Conservation (phyloP, 2,113 vertebrate genomes). For the Psammodynastes pulverulentus region DNA sequence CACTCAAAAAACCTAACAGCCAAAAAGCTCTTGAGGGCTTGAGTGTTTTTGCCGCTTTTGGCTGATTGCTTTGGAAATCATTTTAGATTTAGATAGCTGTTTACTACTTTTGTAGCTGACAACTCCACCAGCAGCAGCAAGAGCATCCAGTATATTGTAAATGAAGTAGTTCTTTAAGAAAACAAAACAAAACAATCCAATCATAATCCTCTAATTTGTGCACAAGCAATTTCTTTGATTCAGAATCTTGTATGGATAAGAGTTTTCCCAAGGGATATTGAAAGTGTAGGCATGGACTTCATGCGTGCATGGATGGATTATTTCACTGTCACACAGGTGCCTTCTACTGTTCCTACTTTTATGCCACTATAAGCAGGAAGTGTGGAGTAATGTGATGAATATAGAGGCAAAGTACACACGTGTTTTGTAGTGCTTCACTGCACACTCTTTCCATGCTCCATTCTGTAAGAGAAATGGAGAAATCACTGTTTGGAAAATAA, state of each 20-base stretch:
- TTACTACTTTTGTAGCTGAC: background rate
- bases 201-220: background rate
- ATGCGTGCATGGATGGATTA: background rate
- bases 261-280: background rate
- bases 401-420: background rate
- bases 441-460: background rate
- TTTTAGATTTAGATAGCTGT: constrained; percentile 52
- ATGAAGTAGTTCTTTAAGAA: constrained; percentile 29
- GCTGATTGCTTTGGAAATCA: constrained; percentile 57
- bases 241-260: background rate
- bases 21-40: constrained; percentile 19
- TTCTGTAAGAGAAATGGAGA: background rate
- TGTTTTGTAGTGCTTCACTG: background rate
- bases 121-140: constrained; percentile 24
- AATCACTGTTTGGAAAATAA: background rate
- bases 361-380: background rate
- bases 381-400: background rate
- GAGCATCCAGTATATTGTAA: constrained; percentile 19
- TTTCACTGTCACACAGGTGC: background rate
- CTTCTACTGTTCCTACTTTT: background rate
- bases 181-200: background rate
- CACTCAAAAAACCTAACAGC: background rate
- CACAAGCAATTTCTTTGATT: background rate
- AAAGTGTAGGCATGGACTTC: background rate
- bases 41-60: constrained; percentile 46